A percentile compares a stretch with the other conserved stretches of the same genome.
Evolutionary conservation across 1,140 invertebrate genomes (phyloP).

Genomic region (Psix sp.): DNA sequence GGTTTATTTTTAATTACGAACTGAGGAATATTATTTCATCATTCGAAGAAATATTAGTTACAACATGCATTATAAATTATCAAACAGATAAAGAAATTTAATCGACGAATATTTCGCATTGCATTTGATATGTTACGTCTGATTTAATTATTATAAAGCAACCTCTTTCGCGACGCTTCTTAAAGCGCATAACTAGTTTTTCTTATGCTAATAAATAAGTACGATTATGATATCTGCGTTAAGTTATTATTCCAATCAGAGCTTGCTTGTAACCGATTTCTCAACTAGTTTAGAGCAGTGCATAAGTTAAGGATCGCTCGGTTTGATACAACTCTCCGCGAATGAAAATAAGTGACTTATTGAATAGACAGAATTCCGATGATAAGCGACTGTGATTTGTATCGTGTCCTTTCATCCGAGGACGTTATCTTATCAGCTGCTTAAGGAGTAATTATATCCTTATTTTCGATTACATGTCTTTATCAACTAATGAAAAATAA

Average conservation of each 20-base stretch:
- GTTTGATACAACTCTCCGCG: conserved; percentile 7
- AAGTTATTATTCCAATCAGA: conserved; percentile 1
- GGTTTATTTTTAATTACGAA: too few species aligned
- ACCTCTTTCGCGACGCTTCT: too few species aligned
- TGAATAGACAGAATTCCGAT: conserved; percentile 3
- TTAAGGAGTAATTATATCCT: conserved; percentile 4
- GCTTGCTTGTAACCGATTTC: not conserved
- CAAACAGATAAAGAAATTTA: too few species aligned
- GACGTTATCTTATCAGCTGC: conserved; percentile 13
- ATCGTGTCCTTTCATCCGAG: not conserved
- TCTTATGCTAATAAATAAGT: not conserved
- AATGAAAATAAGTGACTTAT: conserved; percentile 9
- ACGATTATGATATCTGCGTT: conserved; percentile 2
- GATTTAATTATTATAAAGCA: too few species aligned
- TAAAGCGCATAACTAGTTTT: not conserved
- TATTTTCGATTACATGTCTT: not conserved
- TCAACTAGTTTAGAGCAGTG: not conserved
- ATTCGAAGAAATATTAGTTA: too few species aligned
- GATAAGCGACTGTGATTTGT: conserved; percentile 13
- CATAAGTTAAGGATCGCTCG: not conserved
- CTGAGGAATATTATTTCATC: too few species aligned
- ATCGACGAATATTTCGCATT: too few species aligned
- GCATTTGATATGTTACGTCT: too few species aligned
- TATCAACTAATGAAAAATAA: not conserved
- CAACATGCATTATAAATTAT: too few species aligned